Evolutionary conservation across 2,113 vertebrate species (phyloP), one percentile per base, ranked within the genome.

Genomic region (Tursiops truncatus): DNA sequence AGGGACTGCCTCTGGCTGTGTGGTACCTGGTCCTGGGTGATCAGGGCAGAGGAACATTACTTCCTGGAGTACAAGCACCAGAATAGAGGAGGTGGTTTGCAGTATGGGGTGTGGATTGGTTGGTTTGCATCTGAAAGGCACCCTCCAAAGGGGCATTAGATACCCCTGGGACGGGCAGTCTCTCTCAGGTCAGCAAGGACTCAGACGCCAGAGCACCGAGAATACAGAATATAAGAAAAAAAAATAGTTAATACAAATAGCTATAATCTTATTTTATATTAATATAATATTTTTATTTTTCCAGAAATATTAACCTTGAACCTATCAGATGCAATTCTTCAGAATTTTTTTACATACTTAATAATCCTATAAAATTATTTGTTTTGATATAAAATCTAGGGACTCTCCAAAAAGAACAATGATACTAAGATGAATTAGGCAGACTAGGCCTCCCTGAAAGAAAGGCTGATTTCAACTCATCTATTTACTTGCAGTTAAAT

Each of bases 291-390:
- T 86, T 31, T 67, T 47, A 56, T 56, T 87, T 60, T 62, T n/a
- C 15, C 13, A 36, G 25, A 50, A 88, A 76, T 77, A 79, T 6
- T 68, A 79, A 79, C 12, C 6, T 91, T 87, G n/a, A 92, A 67
- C 21, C 47, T 95, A 65, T 36, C 58, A 56, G 11, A 73, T 31
- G 21, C 4, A 82, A 7, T 65, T 85, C 53, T 89, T 81, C 23
- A 63, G 25, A 77, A 23, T 76, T 68, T 91, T 67, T 95, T 33
- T 13, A 81, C 18, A 15, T 90, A 80, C 33, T 71, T 85, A 74
- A 36, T 82, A 41, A 44, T 90, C n/a, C n/a, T 95, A 60, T 95
- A 82, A 26, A 93, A 77, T 89, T 63, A 21, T 77, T 89, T 76
- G 13, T 58, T 26, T 65, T 28, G 60, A 2, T 62, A 31, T 77